phyloP scores from a whole-genome alignment of 2,888 invertebrate genomes.

The Callimorpha dominula region DNA sequence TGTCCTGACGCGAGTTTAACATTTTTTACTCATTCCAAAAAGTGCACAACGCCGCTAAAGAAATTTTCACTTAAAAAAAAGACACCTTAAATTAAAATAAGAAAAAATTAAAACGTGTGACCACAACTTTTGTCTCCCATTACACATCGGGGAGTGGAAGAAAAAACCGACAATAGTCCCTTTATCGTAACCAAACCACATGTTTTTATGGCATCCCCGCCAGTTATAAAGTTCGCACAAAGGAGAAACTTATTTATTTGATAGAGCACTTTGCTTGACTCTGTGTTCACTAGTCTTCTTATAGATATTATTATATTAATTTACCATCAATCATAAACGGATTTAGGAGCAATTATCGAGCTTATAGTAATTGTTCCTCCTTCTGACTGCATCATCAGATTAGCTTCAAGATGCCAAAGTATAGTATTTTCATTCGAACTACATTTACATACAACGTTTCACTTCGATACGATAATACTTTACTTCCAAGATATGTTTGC shows the following conservation, averaged over 20 bases:
- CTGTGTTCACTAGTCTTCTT: constrained; percentile 20
- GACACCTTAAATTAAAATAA: no score
- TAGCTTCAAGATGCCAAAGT: no score
- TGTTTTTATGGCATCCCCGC: constrained; percentile 57
- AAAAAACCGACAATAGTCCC: constrained; percentile 48
- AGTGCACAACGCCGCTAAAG: no score
- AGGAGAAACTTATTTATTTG: constrained; percentile 55
- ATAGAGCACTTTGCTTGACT: constrained; percentile 38
- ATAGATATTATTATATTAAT: constrained; percentile 21
- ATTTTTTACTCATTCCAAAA: no score
- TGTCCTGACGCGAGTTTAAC: no score
- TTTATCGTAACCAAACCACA: constrained; percentile 58
- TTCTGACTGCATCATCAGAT: no score
- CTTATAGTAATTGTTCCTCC: background rate
- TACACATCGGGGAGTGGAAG: constrained; percentile 35
- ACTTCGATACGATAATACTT: no score
- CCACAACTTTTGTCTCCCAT: constrained; percentile 25
- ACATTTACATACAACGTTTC: no score
- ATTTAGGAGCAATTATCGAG: background rate
- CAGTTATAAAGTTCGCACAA: constrained; percentile 54
- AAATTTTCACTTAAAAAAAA: no score
- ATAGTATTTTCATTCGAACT: no score
- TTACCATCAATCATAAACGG: background rate
- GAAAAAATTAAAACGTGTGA: background rate
- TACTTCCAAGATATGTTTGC: no score